A percentile compares a stretch with the other conserved stretches of the same genome.
phyloP scores from a whole-genome alignment of 2,797 vertebrate species.

The Crocodylus rhombifer region DNA sequence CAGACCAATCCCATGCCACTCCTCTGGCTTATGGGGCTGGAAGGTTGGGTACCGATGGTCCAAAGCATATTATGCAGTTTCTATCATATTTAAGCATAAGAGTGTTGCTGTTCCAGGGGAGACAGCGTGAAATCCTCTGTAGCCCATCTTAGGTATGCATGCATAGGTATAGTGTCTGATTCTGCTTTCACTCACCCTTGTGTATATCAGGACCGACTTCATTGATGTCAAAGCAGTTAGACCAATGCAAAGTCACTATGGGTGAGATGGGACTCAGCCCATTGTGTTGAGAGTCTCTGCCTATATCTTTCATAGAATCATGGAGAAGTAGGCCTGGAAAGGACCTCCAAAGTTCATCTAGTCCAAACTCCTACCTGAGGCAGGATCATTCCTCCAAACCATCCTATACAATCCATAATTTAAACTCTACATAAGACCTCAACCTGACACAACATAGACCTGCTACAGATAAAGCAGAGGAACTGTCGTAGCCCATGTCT shows the following conservation, averaged over 20 bases:
- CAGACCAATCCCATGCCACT: no score
- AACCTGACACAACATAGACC: no score
- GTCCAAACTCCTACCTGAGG: no score
- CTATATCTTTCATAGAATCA: no score
- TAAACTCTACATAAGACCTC: no score
- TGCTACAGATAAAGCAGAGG: no score
- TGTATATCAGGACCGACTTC: not conserved
- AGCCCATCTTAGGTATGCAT: not conserved
- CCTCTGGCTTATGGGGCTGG: no score
- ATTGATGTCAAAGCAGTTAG: not conserved
- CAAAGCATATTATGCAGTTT: not conserved
- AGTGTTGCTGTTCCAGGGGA: not conserved
- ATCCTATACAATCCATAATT: no score
- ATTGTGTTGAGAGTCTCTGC: not conserved
- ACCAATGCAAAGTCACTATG: not conserved
- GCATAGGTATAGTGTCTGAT: not conserved
- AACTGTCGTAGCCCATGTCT: no score
- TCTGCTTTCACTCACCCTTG: not conserved
- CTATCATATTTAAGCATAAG: not conserved
- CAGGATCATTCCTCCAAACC: no score
- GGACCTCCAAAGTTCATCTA: no score
- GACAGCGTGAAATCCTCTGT: not conserved
- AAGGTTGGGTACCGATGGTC: not conserved
- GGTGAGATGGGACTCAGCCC: not conserved
- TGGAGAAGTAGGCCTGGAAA: no score